Evolutionary conservation across 2,888 invertebrate genomes (phyloP).

Genomic region (Merodon equestris): DNA sequence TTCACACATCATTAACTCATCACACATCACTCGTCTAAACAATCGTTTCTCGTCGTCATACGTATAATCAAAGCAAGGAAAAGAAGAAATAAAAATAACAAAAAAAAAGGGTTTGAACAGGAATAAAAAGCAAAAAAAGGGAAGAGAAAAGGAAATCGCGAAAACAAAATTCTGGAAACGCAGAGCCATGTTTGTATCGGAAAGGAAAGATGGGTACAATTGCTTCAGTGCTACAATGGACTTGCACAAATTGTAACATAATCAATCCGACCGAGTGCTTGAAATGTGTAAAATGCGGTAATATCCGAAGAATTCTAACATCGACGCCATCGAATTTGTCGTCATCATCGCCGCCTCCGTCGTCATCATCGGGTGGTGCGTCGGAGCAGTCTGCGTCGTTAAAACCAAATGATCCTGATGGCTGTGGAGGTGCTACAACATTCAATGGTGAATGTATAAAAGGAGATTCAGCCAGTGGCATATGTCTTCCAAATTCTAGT

Average conservation of each 20-base stretch:
- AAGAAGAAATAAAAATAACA: constrained; percentile 13
- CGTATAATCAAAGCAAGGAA: constrained; percentile 7
- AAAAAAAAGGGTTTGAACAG: constrained; percentile 1
- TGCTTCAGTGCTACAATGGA: constrained; percentile 96
- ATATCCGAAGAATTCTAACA: constrained; percentile 80
- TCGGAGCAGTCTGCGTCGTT: constrained; percentile 68
- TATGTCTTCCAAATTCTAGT: constrained; percentile 17
- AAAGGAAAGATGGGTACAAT: constrained; percentile 88
- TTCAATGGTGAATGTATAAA: constrained; percentile 41
- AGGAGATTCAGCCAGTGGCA: constrained; percentile 31
- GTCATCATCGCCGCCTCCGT: constrained; percentile 32
- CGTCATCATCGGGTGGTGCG: constrained; percentile 33
- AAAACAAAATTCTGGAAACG: constrained; percentile 62
- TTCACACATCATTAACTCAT: constrained; percentile 43
- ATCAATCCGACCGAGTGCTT: constrained; percentile 93
- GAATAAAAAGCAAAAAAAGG: neutral
- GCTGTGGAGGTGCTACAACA: constrained; percentile 13
- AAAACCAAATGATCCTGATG: constrained; percentile 58
- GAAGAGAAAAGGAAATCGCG: constrained; percentile 39
- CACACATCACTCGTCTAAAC: constrained; percentile 20
- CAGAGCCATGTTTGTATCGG: constrained; percentile 71
- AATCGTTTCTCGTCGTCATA: constrained; percentile 2
- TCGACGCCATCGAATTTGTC: constrained; percentile 71
- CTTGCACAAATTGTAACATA: constrained; percentile 91
- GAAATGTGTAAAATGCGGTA: constrained; percentile 91